Base-by-base conservation (phyloP, 2,113 vertebrate genomes). In the Seriola dumerili region DNA sequence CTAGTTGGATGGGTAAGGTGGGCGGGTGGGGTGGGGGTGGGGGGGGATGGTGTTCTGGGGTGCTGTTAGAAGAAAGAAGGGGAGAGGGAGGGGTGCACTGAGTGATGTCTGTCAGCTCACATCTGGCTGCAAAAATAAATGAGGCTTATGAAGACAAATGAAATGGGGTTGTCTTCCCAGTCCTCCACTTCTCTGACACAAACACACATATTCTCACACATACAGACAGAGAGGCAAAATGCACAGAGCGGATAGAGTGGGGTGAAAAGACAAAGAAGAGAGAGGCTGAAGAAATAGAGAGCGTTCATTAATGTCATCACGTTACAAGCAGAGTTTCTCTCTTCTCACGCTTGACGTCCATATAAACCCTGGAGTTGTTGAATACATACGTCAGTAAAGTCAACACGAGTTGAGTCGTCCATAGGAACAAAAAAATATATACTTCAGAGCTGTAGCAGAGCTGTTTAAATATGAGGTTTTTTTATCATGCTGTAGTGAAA, bases 81-180 rank as follows among this genome's bases (percentile, higher is more conserved):
- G 57, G 32, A 46, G 12, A 8, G 10, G 93, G 92, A 93, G 91
- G 92, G 93, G 91, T 85, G 84, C 86, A 90, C 92, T 97, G 97
- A 97, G 96, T 97, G 97, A 98, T 96, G 96, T 94, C 96, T 97
- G 97, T 97, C 97, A 97, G 95, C 96, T 95, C 95, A 97, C 97
- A 97, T 97, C 97, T 97, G 96, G 96, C 96, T 95, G 94, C 94
- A 95, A 94, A 97, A 96, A 97, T 97, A 97, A 97, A 98, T 97
- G 96, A 97, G 96, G 96, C 96, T 96, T 95, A 97, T 97, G 96
- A 94, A 97, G 97, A 97, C 96, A 96, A 96, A 97, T 96, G 97
- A 96, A 96, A 91, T 93, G 94, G 92, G 94, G 58, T 67, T 10
- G 82, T 78, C 62, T 76, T 72, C 25, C 46, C 32, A 14, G 67